phyloP scores from a whole-genome alignment of 2,113 vertebrate species.

The Amphiprion ocellaris region DNA sequence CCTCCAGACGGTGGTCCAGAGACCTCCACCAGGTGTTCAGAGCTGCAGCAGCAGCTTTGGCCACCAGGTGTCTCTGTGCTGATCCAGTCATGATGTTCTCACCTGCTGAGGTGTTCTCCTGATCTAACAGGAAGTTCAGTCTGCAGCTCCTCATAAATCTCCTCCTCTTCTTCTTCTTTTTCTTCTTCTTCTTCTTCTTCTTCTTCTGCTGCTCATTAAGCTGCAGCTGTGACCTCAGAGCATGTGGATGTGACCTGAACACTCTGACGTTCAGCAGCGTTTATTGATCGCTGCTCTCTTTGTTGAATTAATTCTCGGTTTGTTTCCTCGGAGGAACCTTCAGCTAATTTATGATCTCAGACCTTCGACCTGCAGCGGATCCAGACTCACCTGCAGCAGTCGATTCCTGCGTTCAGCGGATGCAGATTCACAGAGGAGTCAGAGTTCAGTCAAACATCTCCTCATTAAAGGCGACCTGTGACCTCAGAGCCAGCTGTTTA shows the following conservation, averaged over 20 bases:
- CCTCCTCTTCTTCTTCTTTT: too few relatives aligned
- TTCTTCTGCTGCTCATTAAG: neutral
- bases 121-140: too few relatives aligned
- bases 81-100: too few relatives aligned
- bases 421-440: constrained; percentile 4
- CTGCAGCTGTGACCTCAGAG: neutral
- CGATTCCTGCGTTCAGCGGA: neutral
- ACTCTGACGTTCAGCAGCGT: constrained; percentile 3
- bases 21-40: neutral
- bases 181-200: neutral
- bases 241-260: neutral
- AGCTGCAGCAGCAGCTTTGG: neutral
- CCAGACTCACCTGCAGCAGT: neutral
- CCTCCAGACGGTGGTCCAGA: too few relatives aligned
- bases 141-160: neutral
- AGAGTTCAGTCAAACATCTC: neutral
- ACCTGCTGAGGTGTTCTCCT: constrained; percentile 8
- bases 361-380: constrained; percentile 8
- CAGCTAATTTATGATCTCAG: neutral
- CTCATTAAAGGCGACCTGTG: constrained; percentile 43
- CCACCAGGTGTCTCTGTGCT: neutral
- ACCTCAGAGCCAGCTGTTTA: constrained; percentile 10
- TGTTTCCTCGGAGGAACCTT: too few relatives aligned
- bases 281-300: constrained; percentile 3
- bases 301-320: neutral